These are phyloP conservation scores for Marcusenius ussheri DNA, from an alignment of 2,113 vertebrate species.

Conservation along the genomic window DNA sequence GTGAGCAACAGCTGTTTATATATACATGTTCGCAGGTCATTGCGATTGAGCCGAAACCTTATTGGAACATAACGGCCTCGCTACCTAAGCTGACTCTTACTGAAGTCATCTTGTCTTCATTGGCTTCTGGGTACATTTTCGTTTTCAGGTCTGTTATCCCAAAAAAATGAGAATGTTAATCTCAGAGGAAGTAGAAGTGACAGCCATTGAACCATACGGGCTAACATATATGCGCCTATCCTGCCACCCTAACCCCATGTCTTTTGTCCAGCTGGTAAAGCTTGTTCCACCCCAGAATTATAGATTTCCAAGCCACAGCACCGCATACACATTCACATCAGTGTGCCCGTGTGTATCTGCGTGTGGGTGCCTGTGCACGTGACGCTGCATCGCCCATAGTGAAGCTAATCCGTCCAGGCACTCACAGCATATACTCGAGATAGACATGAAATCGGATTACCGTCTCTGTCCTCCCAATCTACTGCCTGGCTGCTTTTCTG, in stretches of 20 bases:
- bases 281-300: not conserved
- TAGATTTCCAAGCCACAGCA: not conserved
- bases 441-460: conserved; percentile 10
- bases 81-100: not conserved
- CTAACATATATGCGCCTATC: not conserved
- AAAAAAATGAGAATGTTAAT: not conserved
- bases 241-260: not conserved
- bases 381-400: no score
- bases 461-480: not conserved
- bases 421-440: not conserved
- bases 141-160: not conserved
- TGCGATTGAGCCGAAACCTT: not conserved
- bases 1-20: not conserved
- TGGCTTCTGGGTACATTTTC: not conserved
- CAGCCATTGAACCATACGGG: not conserved
- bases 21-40: not conserved
- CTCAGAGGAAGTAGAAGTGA: not conserved
- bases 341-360: not conserved
- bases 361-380: not conserved
- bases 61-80: not conserved
- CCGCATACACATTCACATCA: not conserved
- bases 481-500: not conserved
- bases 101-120: not conserved
- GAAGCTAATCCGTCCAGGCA: conserved; percentile 18
- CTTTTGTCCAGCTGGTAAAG: not conserved